phyloP scores from a whole-genome alignment of 2,888 invertebrate genomes.

The Dicycla oo region DNA sequence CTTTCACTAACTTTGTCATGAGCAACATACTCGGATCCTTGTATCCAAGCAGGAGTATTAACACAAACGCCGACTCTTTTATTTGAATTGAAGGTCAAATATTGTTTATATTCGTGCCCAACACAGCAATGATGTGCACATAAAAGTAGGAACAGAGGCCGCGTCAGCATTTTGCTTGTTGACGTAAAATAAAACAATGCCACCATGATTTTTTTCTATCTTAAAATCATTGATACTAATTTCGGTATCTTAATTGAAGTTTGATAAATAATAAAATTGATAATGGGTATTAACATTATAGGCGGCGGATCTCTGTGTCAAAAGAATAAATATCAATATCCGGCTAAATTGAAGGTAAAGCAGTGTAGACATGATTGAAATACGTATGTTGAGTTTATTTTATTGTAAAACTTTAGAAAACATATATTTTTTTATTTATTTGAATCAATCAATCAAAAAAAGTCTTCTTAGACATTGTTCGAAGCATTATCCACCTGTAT shows the following conservation, averaged over 20 bases:
- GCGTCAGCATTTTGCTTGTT: conserved; percentile 49
- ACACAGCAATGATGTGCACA: conserved; percentile 24
- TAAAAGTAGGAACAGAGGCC: conserved; percentile 28
- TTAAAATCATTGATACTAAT: conserved; percentile 34
- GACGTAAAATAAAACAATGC: conserved; percentile 37
- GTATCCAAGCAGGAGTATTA: conserved; percentile 20
- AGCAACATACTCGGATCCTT: conserved; percentile 4
- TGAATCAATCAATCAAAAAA: too few species aligned
- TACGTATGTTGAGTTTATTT: background rate
- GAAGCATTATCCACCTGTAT: background rate
- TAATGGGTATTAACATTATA: conserved; percentile 25
- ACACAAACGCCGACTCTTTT: conserved; percentile 24
- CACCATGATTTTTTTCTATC: conserved; percentile 17
- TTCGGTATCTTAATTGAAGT: conserved; percentile 44
- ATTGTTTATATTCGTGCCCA: conserved; percentile 26
- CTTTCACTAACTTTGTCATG: conserved; percentile 13
- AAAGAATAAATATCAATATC: conserved; percentile 23
- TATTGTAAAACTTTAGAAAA: background rate
- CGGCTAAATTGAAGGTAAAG: conserved; percentile 11
- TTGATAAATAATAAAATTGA: conserved; percentile 34
- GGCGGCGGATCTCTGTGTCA: conserved; percentile 26
- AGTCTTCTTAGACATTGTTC: too few species aligned
- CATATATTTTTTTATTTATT: background rate
- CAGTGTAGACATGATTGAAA: background rate
- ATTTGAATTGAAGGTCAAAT: conserved; percentile 30